Conservation (phyloP, 2,113 vertebrate species). For the Oryzias javanicus region DNA sequence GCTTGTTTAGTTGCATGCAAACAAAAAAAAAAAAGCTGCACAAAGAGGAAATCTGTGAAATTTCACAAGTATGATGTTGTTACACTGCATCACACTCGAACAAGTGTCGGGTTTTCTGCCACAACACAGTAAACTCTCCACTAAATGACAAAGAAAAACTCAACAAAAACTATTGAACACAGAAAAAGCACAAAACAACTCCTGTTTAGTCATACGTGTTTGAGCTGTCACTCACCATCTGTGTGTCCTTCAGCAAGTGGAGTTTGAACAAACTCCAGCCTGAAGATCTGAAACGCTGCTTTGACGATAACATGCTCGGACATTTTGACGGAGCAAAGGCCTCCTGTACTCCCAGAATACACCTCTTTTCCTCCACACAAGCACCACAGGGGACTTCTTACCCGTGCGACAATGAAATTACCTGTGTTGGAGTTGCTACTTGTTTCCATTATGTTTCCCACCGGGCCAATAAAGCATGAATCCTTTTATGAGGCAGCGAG, state of each 20-base stretch:
- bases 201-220: constrained; percentile 5
- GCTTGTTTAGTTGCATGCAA: not conserved
- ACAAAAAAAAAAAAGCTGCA: not conserved
- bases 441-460: constrained; percentile 45
- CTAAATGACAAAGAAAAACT: constrained; percentile 8
- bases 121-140: not conserved
- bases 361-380: constrained; percentile 9
- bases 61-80: too few relatives aligned
- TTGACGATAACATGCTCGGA: constrained; percentile 53
- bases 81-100: too few relatives aligned
- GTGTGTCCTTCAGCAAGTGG: constrained; percentile 12
- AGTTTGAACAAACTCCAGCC: constrained; percentile 48
- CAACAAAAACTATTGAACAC: constrained; percentile 1
- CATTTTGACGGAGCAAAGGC: constrained; percentile 53
- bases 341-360: constrained; percentile 27
- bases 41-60: not conserved
- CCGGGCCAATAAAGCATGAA: constrained; percentile 52
- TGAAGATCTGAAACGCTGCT: constrained; percentile 23
- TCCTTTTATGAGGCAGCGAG: constrained; percentile 36
- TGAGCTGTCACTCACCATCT: constrained; percentile 26
- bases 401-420: constrained; percentile 31
- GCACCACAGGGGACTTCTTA: constrained; percentile 32
- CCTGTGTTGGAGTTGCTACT: constrained; percentile 48
- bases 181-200: constrained; percentile 22
- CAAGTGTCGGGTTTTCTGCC: constrained; percentile 1